phyloP scores from a whole-genome alignment of 2,113 vertebrate species.

The Cariama cristata region DNA sequence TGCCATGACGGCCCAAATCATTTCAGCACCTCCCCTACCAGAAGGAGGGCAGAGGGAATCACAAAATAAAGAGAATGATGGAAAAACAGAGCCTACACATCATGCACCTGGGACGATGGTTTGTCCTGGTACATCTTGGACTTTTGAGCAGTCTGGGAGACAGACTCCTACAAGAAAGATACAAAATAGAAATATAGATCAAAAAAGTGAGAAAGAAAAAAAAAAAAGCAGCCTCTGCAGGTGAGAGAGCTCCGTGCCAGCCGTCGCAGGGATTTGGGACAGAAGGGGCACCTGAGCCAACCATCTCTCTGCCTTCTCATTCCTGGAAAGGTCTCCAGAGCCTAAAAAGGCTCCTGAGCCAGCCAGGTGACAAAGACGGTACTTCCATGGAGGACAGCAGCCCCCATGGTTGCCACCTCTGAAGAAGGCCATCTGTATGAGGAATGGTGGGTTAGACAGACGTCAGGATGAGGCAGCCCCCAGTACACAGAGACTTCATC shows the following conservation, averaged over 20 bases:
- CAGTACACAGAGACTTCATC: fast-evolving
- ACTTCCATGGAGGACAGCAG: neutral
- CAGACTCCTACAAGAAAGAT: neutral
- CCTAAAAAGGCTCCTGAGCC: neutral
- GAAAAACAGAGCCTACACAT: neutral
- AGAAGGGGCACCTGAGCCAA: neutral
- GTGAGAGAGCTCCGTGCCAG: neutral
- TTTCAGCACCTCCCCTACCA: neutral
- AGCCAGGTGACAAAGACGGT: neutral
- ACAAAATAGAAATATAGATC: neutral
- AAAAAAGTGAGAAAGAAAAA: neutral
- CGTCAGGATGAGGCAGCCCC: neutral
- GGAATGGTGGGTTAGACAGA: neutral
- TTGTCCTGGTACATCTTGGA: neutral
- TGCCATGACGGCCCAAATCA: neutral
- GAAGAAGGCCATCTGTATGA: neutral
- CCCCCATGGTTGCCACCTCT: neutral
- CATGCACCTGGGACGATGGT: neutral
- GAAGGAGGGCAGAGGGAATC: neutral
- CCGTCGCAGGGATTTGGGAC: neutral
- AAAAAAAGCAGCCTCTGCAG: neutral
- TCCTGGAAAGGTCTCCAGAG: neutral
- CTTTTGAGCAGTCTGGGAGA: neutral
- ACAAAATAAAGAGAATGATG: neutral
- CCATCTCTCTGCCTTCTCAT: neutral